A percentile compares a stretch with the other conserved stretches of the same genome.
These are phyloP conservation scores for Brachypodius melanocephalos DNA, from an alignment of 2,113 vertebrate species.

Conservation along the genomic window DNA sequence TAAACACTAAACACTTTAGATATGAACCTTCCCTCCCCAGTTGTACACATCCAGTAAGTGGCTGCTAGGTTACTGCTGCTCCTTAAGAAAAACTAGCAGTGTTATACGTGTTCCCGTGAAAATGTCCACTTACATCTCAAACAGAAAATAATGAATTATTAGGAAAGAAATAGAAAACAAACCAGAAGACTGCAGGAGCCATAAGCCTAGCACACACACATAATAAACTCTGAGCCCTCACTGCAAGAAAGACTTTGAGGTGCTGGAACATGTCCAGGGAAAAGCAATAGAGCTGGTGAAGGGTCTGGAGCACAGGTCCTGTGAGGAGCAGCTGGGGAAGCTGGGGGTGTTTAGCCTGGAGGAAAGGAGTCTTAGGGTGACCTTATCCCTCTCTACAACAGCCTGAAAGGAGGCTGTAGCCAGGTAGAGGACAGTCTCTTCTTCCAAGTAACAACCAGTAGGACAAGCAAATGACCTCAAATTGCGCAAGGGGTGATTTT, in stretches of 20 bases:
- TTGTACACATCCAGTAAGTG: neutral
- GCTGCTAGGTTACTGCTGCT: neutral
- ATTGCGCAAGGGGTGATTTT: neutral
- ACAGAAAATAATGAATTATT: neutral
- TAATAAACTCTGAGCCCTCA: neutral
- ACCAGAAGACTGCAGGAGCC: neutral
- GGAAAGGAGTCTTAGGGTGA: neutral
- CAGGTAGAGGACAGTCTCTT: neutral
- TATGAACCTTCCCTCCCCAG: neutral
- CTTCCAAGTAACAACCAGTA: neutral
- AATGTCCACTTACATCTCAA: neutral
- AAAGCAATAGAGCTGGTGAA: neutral
- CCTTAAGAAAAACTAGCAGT: neutral
- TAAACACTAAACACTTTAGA: neutral
- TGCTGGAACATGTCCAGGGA: neutral
- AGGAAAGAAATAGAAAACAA: neutral
- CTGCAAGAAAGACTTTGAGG: neutral
- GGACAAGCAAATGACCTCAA: neutral
- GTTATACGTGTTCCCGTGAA: neutral
- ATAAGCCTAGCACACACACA: neutral
- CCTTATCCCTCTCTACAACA: neutral
- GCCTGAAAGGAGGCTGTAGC: neutral
- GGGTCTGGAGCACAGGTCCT: neutral
- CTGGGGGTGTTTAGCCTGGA: neutral
- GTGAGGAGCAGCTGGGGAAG: neutral